Base-by-base conservation (phyloP, 1,140 invertebrate species). In the Nephila pilipes region DNA sequence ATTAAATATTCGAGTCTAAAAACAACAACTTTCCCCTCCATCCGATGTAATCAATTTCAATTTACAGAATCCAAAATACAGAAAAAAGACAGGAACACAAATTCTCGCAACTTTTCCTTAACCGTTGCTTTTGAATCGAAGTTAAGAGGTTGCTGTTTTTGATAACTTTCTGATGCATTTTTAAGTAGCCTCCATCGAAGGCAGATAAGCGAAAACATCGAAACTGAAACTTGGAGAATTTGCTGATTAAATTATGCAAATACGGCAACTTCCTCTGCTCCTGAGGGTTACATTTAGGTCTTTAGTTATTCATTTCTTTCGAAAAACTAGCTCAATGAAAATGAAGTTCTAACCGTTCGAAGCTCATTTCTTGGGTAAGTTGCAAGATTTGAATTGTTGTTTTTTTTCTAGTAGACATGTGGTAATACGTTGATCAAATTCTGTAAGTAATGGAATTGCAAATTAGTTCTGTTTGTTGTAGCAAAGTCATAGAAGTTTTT, bases 201-300 rank as follows among this genome's bases (percentile, higher is more conserved):
- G 22, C 46, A 46, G 63, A n/a, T 8, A n/a, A 65, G n/a, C 0
- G 22, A n/a, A 63, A 12, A 63, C 6, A n/a, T n/a, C n/a, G 63
- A 29, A n/a, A 65, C 63, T 25, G 63, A 65, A 65, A 65, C 63
- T 65, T 65, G n/a, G 10, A 25, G 63, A 65, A 65, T 65, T 65
- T 65, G 63, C 63, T 65, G 63, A 65, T 65, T 65, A 65, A 65
- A 65, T 65, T 65, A 65, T 65, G 63, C 63, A 65, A 65, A 65
- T 65, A n/a, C 10, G 63, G 63, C 6, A 65, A 65, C 63, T 65
- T 65, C n/a, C 25, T 12, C 22, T 65, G n/a, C 25, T 65, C 63
- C 63, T n/a, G 22, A 14, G 63, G 63, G 25, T 65, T 46, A 46
- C 6, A 46, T 46, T 46, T 46, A 46, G 46, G n/a, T 25, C 25